These are phyloP conservation scores for Ericerus pela DNA, from an alignment of 1,140 invertebrate genomes.

Conservation along the genomic window DNA sequence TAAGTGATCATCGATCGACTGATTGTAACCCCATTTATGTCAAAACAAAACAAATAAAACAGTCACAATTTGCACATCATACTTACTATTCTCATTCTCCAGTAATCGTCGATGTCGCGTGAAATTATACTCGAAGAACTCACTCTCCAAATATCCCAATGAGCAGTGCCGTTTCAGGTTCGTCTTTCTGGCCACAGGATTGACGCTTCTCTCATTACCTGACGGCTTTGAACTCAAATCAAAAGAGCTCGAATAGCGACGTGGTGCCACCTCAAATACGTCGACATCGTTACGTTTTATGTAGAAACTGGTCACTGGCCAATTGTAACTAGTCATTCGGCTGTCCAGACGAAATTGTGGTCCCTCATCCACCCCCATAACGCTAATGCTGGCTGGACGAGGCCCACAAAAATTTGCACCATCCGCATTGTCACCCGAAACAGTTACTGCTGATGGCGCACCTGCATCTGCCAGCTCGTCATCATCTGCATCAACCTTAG, in stretches of 20 bases:
- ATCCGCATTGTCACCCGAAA: background rate
- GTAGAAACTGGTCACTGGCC: slow-evolving; percentile 16
- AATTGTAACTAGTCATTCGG: slow-evolving; percentile 15
- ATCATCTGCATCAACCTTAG: background rate
- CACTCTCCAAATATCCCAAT: background rate
- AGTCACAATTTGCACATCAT: no score
- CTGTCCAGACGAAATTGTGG: background rate
- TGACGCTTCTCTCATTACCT: background rate
- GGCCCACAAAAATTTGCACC: no score
- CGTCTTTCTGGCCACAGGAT: background rate
- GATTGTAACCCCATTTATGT: no score
- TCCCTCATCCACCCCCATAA: no score
- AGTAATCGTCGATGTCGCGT: background rate
- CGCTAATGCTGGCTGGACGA: no score
- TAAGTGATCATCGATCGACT: no score
- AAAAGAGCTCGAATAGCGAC: background rate
- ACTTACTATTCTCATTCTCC: background rate
- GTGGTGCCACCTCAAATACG: background rate
- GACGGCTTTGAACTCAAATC: background rate
- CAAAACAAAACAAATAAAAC: no score
- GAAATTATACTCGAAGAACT: slow-evolving; percentile 5
- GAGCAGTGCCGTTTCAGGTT: slow-evolving; percentile 5
- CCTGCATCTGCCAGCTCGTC: no score
- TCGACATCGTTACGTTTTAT: background rate
- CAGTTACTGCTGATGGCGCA: background rate